phyloP scores from a whole-genome alignment of 2,888 invertebrate genomes.

The Hydrotaea diabolus region DNA sequence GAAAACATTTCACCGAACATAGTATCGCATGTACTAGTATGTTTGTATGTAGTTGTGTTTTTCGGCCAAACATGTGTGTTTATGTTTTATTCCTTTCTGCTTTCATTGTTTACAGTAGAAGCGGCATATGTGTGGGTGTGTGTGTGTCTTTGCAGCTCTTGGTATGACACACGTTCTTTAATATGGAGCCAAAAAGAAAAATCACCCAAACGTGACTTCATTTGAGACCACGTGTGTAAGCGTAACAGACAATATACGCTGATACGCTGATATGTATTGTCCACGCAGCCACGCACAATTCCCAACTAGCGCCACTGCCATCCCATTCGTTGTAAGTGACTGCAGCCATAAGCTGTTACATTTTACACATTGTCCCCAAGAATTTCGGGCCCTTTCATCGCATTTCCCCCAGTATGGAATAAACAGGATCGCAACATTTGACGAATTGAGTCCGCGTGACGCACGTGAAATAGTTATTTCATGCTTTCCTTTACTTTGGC shows the following conservation, averaged over 20 bases:
- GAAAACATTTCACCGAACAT: slow-evolving; percentile 12
- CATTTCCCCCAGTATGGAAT: neutral
- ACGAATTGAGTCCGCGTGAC: neutral
- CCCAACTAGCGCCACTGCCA: neutral
- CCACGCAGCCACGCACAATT: neutral
- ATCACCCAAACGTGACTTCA: slow-evolving; percentile 79
- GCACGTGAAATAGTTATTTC: neutral
- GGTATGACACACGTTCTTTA: slow-evolving; percentile 75
- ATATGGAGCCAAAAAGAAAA: slow-evolving; percentile 79
- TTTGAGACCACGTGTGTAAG: slow-evolving; percentile 69
- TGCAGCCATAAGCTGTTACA: slow-evolving; percentile 12
- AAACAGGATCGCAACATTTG: neutral
- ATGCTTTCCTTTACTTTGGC: neutral
- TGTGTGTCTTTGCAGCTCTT: slow-evolving; percentile 1
- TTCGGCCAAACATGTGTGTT: neutral
- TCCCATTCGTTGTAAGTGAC: neutral
- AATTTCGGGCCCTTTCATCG: neutral
- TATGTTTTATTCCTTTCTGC: slow-evolving; percentile 46
- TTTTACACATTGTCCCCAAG: slow-evolving; percentile 15
- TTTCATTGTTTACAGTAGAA: slow-evolving; percentile 14
- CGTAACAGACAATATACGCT: slow-evolving; percentile 19
- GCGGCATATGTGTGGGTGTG: neutral
- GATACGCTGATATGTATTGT: neutral
- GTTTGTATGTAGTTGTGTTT: neutral
- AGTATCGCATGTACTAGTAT: no score